Evolutionary conservation across 2,113 vertebrate genomes (phyloP), one percentile per base, ranked within the genome.

Genomic region (Theristicus caerulescens): DNA sequence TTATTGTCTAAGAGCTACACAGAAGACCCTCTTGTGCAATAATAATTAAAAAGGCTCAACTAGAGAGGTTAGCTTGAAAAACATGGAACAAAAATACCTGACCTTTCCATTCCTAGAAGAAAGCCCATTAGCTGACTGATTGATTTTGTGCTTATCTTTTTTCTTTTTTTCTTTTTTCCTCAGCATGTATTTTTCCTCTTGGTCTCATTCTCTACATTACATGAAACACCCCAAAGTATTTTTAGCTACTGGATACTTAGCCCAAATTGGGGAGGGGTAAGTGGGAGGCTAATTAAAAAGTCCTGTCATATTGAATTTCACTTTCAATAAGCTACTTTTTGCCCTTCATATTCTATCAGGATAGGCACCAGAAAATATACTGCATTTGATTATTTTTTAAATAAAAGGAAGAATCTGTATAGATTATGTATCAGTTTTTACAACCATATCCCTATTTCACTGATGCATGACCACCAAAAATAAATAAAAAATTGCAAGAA

Each of bases 111-210:
- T 97, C 54, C 54, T 55, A 94, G 54, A 86, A 95, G 64, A 94
- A 96, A 89, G 12, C 13, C 80, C 71, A 77, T 97, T 97, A 94
- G 74, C 67, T 96, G 93, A 93, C 95, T 92, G 74, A 96, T 65
- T 90, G 71, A 94, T 96, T 96, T 95, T 88, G 32, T 81, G 25
- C 25, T 94, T 90, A 76, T 82, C 10, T 65, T 94, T 91, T 96
- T 94, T 40, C 13, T 38, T 34, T 17, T 38, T 78, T 31, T 7
- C 4, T n/a, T 76, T 84, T 61, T 67, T 70, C 40, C 29, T 58
- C 38, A 66, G 18, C 14, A 26, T 80, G 44, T 92, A 78, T 92
- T 92, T 88, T 92, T 54, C 22, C 20, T 89, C 62, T 91, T 93
- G 19, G 40, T 89, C 25, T 86, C 58, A 58, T 83, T 94, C 51